These are phyloP conservation scores for Phalacrocorax brasilianus DNA, from an alignment of 2,113 vertebrate species.

Conservation along the genomic window DNA sequence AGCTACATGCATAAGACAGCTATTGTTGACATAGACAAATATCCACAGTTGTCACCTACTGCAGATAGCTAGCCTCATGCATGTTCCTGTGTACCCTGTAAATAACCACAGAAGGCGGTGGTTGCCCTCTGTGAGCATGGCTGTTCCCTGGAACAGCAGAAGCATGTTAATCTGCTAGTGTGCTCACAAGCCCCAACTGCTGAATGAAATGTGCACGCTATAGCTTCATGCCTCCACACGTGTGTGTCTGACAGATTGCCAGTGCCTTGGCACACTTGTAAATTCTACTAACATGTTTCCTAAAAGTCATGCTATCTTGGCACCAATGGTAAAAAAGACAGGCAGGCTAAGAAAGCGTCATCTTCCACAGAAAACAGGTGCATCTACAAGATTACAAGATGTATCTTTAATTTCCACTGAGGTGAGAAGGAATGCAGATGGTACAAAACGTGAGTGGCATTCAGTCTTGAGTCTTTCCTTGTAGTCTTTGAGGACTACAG, in stretches of 20 bases:
- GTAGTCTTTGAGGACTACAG: not conserved
- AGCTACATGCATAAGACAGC: not conserved
- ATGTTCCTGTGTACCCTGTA: not conserved
- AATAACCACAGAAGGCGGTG: not conserved
- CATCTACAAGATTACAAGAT: not conserved
- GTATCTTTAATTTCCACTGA: not conserved
- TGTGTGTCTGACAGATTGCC: not conserved
- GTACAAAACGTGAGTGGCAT: rapidly evolving
- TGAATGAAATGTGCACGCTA: rapidly evolving
- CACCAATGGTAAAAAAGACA: not conserved
- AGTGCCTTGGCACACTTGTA: not conserved
- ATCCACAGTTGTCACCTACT: not conserved
- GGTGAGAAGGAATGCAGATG: not conserved
- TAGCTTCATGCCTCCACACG: not conserved
- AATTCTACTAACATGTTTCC: not conserved
- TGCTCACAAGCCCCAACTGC: not conserved
- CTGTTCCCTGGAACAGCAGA: not conserved
- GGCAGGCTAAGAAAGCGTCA: not conserved
- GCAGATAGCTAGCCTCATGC: not conserved
- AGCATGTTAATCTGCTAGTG: not conserved
- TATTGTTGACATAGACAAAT: not conserved
- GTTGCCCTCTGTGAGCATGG: rapidly evolving
- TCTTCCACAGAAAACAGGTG: not conserved
- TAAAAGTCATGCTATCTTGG: not conserved
- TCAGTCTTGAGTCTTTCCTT: not conserved